phyloP scores from a whole-genome alignment of 2,888 invertebrate species.

The Campopleginae sp. region DNA sequence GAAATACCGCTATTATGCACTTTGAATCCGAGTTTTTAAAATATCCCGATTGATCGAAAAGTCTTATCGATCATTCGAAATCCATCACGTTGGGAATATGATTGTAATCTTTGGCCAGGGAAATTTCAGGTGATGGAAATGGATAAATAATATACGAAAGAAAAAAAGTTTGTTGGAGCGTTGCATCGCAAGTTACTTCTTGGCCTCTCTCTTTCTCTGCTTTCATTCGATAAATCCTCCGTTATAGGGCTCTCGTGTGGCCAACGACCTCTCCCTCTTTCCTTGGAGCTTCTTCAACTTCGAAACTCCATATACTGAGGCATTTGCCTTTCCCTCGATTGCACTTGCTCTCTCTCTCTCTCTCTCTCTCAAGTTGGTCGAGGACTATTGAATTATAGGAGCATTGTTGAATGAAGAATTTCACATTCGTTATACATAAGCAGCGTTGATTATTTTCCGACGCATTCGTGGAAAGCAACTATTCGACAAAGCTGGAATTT shows the following conservation, averaged over 20 bases:
- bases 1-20: constrained; percentile 17
- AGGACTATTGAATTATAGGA: not conserved
- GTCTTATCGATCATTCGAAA: not conserved
- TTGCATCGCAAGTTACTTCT: constrained; percentile 1
- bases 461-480: not conserved
- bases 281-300: not conserved
- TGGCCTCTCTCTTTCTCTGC: not conserved
- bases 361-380: constrained; percentile 9
- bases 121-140: not conserved
- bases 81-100: not conserved
- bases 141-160: not conserved
- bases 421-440: not conserved
- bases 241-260: constrained; percentile 48
- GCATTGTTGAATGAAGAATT: not conserved
- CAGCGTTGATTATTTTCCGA: not conserved
- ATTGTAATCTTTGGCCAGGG: not conserved
- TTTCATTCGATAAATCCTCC: constrained; percentile 48
- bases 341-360: constrained; percentile 28
- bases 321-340: constrained; percentile 12
- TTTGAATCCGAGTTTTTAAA: not conserved
- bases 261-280: constrained; percentile 45
- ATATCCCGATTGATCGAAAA: not conserved
- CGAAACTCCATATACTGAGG: constrained; percentile 28
- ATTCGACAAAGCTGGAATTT: not conserved
- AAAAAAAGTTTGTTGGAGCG: constrained; percentile 20